Evolutionary conservation across 2,888 invertebrate genomes (phyloP).

Genomic region (Dinocampus coccinellae): DNA sequence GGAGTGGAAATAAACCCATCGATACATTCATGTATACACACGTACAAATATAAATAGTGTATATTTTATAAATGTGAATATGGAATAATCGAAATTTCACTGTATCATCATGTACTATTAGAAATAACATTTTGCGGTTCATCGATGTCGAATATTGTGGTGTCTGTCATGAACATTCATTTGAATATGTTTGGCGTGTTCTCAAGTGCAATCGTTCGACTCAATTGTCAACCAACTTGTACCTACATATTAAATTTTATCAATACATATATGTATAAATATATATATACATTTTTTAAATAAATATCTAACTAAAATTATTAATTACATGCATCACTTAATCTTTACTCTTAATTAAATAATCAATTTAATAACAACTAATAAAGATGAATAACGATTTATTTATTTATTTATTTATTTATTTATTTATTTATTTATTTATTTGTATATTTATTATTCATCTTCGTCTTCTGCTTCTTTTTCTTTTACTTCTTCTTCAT

Average conservation of each 20-base stretch:
- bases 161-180: conserved; percentile 26
- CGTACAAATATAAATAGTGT: background rate
- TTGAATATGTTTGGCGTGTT: background rate
- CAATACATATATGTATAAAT: background rate
- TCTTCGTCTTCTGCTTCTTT: no score
- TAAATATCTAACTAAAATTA: no score
- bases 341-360: no score
- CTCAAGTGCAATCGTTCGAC: conserved; percentile 18
- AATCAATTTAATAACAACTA: no score
- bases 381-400: no score
- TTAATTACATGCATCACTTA: no score
- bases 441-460: no score
- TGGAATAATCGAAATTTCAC: conserved; percentile 1
- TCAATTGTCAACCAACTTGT: background rate
- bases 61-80: background rate
- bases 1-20: background rate
- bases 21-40: background rate
- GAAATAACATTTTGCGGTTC: conserved; percentile 22
- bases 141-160: conserved; percentile 24
- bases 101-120: conserved; percentile 14
- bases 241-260: background rate
- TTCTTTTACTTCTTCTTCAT: background rate
- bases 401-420: no score
- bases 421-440: background rate
- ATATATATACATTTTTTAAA: no score